Evolutionary conservation across 2,888 invertebrate species (phyloP), one percentile per base, ranked within the genome.

Genomic region (Tortricodes alternella): DNA sequence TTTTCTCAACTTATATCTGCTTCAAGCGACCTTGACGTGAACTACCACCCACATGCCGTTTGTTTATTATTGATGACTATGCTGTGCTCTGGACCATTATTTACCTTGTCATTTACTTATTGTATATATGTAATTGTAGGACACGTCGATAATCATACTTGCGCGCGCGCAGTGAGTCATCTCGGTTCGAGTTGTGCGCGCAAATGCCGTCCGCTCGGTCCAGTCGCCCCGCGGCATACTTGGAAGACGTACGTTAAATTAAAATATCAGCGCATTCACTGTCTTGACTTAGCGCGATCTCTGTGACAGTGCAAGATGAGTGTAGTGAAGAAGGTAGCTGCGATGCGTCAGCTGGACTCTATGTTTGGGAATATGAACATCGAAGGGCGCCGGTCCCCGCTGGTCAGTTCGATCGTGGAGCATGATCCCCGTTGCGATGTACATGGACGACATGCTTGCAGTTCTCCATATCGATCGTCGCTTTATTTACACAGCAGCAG

Each of bases 341-440:
- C 94, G 29, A 93, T 95, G 78, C 93, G 93, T 68, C 93, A 95
- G 66, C 85, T 95, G 71, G 95, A 95, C 76, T 93, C 94, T 38
- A 92, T 95, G 75, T 95, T 95, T 83, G 92, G 91, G 62, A 93
- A 93, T 71, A 92, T 94, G 68, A 93, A 91, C 73, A 74, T 94
- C 67, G 93, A 93, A 34, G 85, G 88, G 49, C 80, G 88, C 41
- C 82, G 80, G 56, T 88, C 86, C 53, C 85, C 90, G 44, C 62
- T 83, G 49, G 89, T 89, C 65, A 89, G 82, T 75, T 91, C 92
- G 34, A 91, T 92, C 69, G 87, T 92, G 44, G 94, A 94, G 67
- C 85, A 87, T 68, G 90, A 90, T 78, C 89, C 91, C 61, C 93
- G 93, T 61, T 96, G 95, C 75, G 94, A 95, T 71, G 94, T 95